Percentiles rank a stretch among this genome's conserved stretches.
Evolutionary conservation across 2,797 vertebrate species (phyloP).

Genomic region (Trachops cirrhosus): DNA sequence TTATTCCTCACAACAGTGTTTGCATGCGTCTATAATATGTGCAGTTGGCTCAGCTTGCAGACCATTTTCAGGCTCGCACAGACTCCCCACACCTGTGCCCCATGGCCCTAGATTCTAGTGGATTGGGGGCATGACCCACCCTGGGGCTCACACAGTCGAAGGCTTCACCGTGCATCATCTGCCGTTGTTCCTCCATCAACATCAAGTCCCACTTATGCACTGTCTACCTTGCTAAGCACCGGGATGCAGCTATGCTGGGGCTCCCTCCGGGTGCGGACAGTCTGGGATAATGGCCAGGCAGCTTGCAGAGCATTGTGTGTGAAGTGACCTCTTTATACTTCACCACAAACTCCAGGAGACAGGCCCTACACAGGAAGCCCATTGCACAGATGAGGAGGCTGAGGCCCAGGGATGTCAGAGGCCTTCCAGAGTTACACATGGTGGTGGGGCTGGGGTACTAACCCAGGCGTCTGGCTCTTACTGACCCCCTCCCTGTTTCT

Average conservation of each 20-base stretch:
- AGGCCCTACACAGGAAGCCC: background rate
- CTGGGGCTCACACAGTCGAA: background rate
- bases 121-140: background rate
- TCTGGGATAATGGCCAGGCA: background rate
- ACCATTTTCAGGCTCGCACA: background rate
- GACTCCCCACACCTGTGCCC: background rate
- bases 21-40: background rate
- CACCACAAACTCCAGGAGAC: background rate
- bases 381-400: background rate
- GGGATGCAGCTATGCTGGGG: background rate
- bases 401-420: constrained; percentile 6
- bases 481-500: background rate
- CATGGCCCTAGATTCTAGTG: background rate
- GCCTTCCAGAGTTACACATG: background rate
- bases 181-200: background rate
- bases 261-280: background rate
- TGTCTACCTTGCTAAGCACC: background rate
- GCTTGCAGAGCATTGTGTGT: background rate
- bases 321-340: background rate
- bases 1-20: background rate
- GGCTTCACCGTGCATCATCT: background rate
- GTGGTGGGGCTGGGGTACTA: background rate
- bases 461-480: background rate
- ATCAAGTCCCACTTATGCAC: background rate
- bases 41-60: background rate